These are phyloP conservation scores for Clavelina lepadiformis DNA, from an alignment of 23 tunicate species.

Conservation along the genomic window DNA sequence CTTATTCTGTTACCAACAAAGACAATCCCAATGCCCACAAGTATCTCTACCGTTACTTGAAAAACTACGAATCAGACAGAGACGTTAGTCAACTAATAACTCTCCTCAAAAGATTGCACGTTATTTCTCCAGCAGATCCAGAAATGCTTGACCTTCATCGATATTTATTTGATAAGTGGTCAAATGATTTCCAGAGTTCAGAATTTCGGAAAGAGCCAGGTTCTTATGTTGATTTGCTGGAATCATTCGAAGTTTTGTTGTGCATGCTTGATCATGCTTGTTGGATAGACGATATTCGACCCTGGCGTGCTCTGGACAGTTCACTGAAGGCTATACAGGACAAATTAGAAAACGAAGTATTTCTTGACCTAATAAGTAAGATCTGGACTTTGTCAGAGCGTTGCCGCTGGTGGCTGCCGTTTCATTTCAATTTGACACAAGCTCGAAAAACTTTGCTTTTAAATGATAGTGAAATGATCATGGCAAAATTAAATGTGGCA, in stretches of 20 bases:
- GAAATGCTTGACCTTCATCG: conserved; percentile 2
- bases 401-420: conserved; percentile 17
- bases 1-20: conserved; percentile 15
- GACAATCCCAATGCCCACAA: conserved; percentile 63
- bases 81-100: not conserved
- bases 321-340: not conserved
- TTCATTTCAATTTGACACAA: conserved; percentile 3
- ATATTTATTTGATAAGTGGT: not conserved
- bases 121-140: conserved; percentile 1
- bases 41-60: conserved; percentile 20
- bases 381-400: conserved; percentile 11
- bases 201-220: not conserved
- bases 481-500: conserved; percentile 9
- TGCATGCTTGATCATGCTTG: conserved; percentile 3
- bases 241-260: conserved; percentile 13
- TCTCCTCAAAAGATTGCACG: conserved; percentile 1
- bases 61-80: not conserved
- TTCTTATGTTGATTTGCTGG: not conserved
- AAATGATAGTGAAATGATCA: not conserved
- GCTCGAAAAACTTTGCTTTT: not conserved
- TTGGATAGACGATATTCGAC: not conserved
- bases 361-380: not conserved
- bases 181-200: not conserved
- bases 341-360: not conserved
- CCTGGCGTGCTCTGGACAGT: not conserved